Evolutionary conservation across 2,797 vertebrate species (phyloP), one percentile per base, ranked within the genome.

Genomic region (Onychomys torridus): DNA sequence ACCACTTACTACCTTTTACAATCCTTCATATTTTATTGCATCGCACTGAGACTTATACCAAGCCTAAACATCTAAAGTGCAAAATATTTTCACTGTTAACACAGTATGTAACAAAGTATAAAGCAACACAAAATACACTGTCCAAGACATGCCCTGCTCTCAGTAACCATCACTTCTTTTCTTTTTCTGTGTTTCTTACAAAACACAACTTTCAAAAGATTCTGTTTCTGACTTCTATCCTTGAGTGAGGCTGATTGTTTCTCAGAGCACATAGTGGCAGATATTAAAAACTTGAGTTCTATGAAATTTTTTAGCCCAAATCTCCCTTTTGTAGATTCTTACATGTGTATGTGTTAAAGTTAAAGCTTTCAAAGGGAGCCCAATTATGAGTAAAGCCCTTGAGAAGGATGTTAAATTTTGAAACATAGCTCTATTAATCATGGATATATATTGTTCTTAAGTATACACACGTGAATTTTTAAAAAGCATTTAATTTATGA

Each of bases 381-480:
- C 89, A 83, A 94, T 89, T 95, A 95, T 96, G 86, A 96, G 83
- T 25, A 96, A 98, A 98, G 67, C 43, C 92, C 95, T 98, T 97
- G 94, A 98, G 98, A 98, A 95, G 81, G 89, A 83, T 96, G 78
- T 89, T 95, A 97, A 98, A 97, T 98, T 97, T 87, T 95, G 96
- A 85, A 98, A 90, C 52, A 83, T 76, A 94, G 97, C 76, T 97
- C 1, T 97, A 52, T 98, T 98, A 98, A 97, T 95, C 95, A 97
- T 95, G 73, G 96, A 61, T 76, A 97, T 96, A 59, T 73, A 97
- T 98, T 96, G 93, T 97, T 97, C 91, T 92, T 88, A 96, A 59
- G 96, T 93, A 96, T 43, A 94, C 94, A 65, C 10, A 97, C 84
- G 96, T 96, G 95, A 27, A 77, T 76, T 92, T 83, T 93, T 92